Percentiles rank a stretch among this genome's conserved stretches.
Evolutionary conservation across 2,888 invertebrate genomes (phyloP).

Genomic region (Hymenopus coronatus): DNA sequence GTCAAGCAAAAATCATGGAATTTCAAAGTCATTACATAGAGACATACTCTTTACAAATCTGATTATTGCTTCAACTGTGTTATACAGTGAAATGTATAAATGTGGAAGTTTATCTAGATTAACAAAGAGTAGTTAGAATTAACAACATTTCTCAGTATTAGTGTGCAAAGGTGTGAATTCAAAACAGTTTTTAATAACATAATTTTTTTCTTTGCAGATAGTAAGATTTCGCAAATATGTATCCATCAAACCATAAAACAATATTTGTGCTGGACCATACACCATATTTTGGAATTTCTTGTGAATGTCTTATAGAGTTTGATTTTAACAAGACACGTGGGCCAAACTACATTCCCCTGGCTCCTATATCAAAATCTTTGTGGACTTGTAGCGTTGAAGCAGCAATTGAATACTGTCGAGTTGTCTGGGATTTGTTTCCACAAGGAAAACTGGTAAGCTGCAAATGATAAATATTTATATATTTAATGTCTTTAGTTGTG

Average conservation of each 20-base stretch:
- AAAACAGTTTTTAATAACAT: too few species aligned
- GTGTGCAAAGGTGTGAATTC: too few species aligned
- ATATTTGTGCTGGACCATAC: constrained; percentile 94
- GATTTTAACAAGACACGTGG: constrained; percentile 71
- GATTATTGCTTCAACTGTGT: too few species aligned
- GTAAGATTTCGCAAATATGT: constrained; percentile 46
- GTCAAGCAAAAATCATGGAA: too few species aligned
- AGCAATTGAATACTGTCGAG: constrained; percentile 91
- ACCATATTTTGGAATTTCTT: constrained; percentile 83
- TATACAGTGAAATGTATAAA: too few species aligned
- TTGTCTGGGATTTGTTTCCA: constrained; percentile 97
- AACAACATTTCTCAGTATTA: too few species aligned
- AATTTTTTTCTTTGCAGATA: neutral
- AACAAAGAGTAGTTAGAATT: too few species aligned
- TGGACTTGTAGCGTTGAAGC: constrained; percentile 98
- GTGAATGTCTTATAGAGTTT: constrained; percentile 79
- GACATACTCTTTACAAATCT: too few species aligned
- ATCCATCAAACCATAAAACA: constrained; percentile 87
- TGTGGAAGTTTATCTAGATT: too few species aligned
- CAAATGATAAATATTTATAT: neutral
- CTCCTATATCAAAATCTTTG: constrained; percentile 85
- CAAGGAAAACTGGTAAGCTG: constrained; percentile 72
- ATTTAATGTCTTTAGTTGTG: too few species aligned
- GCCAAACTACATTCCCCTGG: constrained; percentile 69
- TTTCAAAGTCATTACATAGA: too few species aligned